Evolutionary conservation across 37 sponge, comb jelly and placozoan species (phyloP), one percentile per base, ranked within the genome.

Genomic region (Diacarnus erythraeanus): DNA sequence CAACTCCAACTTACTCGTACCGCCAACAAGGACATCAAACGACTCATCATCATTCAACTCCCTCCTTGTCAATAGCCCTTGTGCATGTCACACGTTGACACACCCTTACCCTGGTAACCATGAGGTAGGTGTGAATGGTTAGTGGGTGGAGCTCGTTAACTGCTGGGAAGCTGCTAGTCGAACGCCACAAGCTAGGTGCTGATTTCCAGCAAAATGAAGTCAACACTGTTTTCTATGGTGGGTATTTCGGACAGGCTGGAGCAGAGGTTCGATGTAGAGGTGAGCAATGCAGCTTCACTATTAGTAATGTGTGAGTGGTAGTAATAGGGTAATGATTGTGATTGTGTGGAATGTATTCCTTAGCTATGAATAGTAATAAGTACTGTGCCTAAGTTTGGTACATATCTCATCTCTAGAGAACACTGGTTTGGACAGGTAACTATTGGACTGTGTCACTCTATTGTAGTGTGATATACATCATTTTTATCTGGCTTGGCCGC

Each of bases 401-500:
- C n/a, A n/a, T n/a, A n/a, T n/a, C n/a, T n/a, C n/a, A n/a, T 17
- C 61, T 60, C n/a, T 54, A 75, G 37, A 38, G 38, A 3, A 26
- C 59, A 1, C 44, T 57, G 42, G 38, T 0, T 5, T 85, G 75
- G 82, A 77, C 65, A 36, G 25, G 6, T 0, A 6, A 39, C 0
- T 4, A 77, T 38, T 87, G 87, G 92, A 29, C 1, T 20, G 0
- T 68, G 42, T 83, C 88, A 2, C 0, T 92, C 31, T 76, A 63
- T 66, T 5, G 42, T 27, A 42, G 69, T 22, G 77, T 57, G 0
- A 12, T 88, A 64, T 96, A 96, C 39, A 39, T 96, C 0, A 12
- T 82, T 35, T 25, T 89, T 1, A 64, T 92, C 5, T 90, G 79
- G 69, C 23, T 27, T 23, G 91, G 90, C 6, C 35, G 44, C 71